These are phyloP conservation scores for Parotocinclus haroldoi DNA, from an alignment of 2,797 vertebrate genomes.

Conservation along the genomic window DNA sequence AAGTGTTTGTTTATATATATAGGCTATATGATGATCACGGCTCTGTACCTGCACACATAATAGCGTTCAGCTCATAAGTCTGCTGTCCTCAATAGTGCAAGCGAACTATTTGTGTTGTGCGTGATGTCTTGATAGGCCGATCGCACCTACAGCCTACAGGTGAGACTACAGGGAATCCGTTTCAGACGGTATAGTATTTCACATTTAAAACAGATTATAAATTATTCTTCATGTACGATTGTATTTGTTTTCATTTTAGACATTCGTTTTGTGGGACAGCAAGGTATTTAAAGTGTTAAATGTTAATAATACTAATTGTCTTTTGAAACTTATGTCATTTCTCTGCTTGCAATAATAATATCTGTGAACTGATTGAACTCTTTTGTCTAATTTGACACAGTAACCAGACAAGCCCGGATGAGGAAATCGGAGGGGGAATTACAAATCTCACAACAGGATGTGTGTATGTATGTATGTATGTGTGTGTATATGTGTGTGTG, in stretches of 20 bases:
- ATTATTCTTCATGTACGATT: no score
- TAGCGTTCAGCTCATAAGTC: conserved; percentile 60
- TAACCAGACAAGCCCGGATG: conserved; percentile 8
- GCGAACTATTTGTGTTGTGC: conserved; percentile 50
- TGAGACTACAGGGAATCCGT: not conserved
- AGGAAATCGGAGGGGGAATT: conserved; percentile 30
- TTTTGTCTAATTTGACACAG: conserved; percentile 16
- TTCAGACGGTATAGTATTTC: no score
- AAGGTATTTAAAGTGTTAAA: not conserved
- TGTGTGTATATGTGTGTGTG: not conserved
- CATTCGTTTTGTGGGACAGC: not conserved
- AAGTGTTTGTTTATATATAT: conserved; percentile 66
- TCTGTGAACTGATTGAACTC: conserved; percentile 1
- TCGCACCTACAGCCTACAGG: not conserved
- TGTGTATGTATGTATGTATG: conserved; percentile 50
- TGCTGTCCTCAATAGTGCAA: conserved; percentile 65
- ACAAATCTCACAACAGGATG: conserved; percentile 70
- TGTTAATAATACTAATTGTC: no score
- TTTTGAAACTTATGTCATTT: no score
- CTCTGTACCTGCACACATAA: conserved; percentile 64
- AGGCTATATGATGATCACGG: conserved; percentile 66
- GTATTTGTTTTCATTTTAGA: not conserved
- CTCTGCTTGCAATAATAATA: not conserved
- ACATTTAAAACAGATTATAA: no score
- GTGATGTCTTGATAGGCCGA: conserved; percentile 35